A percentile compares a stretch with the other conserved stretches of the same genome.
Evolutionary conservation across 2,113 vertebrate genomes (phyloP).

Genomic region (Laterallus jamaicensis): DNA sequence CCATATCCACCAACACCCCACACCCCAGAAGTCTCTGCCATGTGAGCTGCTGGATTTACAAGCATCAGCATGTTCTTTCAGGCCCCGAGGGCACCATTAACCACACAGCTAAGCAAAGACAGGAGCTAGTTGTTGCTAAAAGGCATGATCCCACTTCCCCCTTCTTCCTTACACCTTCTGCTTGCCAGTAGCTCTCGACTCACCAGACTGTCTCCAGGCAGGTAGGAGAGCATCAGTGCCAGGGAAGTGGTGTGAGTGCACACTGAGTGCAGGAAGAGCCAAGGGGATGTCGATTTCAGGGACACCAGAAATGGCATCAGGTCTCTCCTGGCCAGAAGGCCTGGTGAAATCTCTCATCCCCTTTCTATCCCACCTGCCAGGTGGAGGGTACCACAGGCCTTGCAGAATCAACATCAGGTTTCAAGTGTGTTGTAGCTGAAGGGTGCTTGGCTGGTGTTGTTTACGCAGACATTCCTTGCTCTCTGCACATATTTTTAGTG

Average conservation of each 20-base stretch:
- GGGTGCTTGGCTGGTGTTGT: neutral
- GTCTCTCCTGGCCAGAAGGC: neutral
- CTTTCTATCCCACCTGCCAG: neutral
- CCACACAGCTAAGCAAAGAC: neutral
- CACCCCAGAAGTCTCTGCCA: neutral
- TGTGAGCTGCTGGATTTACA: neutral
- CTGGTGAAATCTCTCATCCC: neutral
- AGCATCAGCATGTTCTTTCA: neutral
- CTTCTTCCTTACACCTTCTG: neutral
- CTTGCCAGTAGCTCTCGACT: neutral
- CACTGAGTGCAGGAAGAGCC: neutral
- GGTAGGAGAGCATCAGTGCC: neutral
- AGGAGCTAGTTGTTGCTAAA: neutral
- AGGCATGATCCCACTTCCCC: neutral
- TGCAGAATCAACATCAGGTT: neutral
- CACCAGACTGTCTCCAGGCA: neutral
- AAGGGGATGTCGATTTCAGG: rapidly evolving
- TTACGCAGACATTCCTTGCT: neutral
- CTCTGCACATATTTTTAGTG: neutral
- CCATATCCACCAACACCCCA: neutral
- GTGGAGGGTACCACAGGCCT: neutral
- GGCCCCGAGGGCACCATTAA: rapidly evolving
- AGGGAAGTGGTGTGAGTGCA: neutral
- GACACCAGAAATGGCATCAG: neutral
- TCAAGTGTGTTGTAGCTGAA: neutral